phyloP scores from a whole-genome alignment of 2,888 invertebrate genomes.

The Mayetiola destructor region DNA sequence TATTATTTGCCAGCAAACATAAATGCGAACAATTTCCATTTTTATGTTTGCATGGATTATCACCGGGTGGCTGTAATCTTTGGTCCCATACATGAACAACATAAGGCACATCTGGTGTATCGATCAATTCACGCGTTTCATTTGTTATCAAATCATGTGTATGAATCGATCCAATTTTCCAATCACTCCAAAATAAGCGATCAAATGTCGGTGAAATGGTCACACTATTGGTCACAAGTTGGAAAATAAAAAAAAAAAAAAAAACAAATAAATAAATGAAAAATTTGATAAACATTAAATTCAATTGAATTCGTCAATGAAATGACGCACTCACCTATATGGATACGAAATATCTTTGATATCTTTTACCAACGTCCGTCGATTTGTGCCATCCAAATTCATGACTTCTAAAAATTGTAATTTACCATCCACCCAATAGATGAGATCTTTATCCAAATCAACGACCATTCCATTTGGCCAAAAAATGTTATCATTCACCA shows the following conservation, averaged over 20 bases:
- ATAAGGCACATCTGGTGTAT: constrained; percentile 58
- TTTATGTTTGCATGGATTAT: constrained; percentile 55
- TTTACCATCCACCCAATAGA: constrained; percentile 89
- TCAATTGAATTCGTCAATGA: background rate
- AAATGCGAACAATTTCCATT: constrained; percentile 82
- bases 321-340: constrained; percentile 32
- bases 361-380: constrained; percentile 51
- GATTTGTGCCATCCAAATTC: constrained; percentile 69
- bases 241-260: background rate
- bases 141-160: constrained; percentile 44
- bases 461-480: constrained; percentile 89
- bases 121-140: constrained; percentile 46
- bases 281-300: background rate
- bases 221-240: constrained; percentile 38
- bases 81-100: constrained; percentile 73
- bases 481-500: constrained; percentile 70
- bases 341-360: constrained; percentile 62
- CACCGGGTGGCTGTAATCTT: constrained; percentile 46
- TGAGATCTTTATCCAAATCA: constrained; percentile 42
- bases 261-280: background rate
- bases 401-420: constrained; percentile 67
- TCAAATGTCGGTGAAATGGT: constrained; percentile 48
- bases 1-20: constrained; percentile 57
- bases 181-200: constrained; percentile 81
- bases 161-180: constrained; percentile 63